Percentiles rank a stretch among this genome's conserved stretches.
phyloP scores from a whole-genome alignment of 1,140 invertebrate genomes.

The Drosophila nigromelanica region DNA sequence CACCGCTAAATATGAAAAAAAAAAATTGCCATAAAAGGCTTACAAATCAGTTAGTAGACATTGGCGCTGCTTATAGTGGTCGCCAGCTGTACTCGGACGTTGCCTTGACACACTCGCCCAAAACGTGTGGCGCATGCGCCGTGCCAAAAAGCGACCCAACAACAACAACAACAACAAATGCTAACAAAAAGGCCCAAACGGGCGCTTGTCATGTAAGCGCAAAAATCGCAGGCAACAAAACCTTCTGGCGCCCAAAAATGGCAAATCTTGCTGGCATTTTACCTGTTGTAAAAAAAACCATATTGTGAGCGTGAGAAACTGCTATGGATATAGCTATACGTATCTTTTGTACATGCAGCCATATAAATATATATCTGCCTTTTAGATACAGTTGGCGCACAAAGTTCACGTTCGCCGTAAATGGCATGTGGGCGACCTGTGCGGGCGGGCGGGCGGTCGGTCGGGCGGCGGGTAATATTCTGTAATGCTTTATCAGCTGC shows the following conservation, averaged over 20 bases:
- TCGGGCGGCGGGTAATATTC: neutral
- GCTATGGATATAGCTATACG: conserved; percentile 49
- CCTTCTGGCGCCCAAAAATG: conserved; percentile 76
- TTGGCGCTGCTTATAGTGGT: conserved; percentile 8
- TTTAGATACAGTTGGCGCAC: conserved; percentile 49
- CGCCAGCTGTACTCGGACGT: conserved; percentile 20
- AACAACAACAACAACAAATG: conserved; percentile 20
- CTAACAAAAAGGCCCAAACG: conserved; percentile 49
- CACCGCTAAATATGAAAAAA: conserved; percentile 58
- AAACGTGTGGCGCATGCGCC: conserved; percentile 74
- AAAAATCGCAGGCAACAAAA: conserved; percentile 36
- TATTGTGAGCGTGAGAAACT: conserved; percentile 80
- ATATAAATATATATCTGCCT: conserved; percentile 25
- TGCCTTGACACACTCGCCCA: conserved; percentile 76
- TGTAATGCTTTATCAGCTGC: conserved; percentile 63
- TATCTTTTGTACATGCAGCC: conserved; percentile 2
- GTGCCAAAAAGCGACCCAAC: conserved; percentile 41
- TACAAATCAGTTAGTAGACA: conserved; percentile 24
- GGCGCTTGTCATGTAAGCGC: conserved; percentile 54
- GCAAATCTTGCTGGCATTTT: conserved; percentile 68
- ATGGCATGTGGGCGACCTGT: conserved; percentile 57
- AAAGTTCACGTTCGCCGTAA: conserved; percentile 61
- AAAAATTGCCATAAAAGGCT: conserved; percentile 67
- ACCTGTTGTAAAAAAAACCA: conserved; percentile 57
- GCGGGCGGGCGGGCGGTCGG: neutral